A percentile compares a stretch with the other conserved stretches of the same genome.
These are phyloP conservation scores for Pocillopora damicornis DNA, from an alignment of 64 coral and sea anemone species.

Conservation along the genomic window DNA sequence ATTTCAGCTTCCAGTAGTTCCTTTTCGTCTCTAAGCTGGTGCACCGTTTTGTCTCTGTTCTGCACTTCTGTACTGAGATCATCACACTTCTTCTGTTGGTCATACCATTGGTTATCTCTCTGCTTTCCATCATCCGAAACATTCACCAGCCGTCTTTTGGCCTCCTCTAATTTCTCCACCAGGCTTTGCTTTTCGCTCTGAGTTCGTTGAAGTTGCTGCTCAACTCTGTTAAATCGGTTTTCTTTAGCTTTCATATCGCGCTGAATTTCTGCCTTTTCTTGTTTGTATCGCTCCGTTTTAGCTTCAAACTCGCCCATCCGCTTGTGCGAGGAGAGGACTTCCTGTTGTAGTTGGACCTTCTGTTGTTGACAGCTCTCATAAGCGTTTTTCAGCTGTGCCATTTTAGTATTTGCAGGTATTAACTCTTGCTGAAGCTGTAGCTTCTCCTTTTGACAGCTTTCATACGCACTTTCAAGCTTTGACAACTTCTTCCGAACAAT, in stretches of 20 bases:
- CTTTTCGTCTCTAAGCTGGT: conserved; percentile 60
- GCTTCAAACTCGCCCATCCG: conserved; percentile 67
- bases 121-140: conserved; percentile 45
- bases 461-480: conserved; percentile 76
- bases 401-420: conserved; percentile 69
- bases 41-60: conserved; percentile 41
- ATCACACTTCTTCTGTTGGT: conserved; percentile 68
- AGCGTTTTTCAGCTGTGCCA: conserved; percentile 59
- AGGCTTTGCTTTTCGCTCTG: conserved; percentile 58
- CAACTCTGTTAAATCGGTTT: conserved; percentile 51
- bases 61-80: conserved; percentile 44
- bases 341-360: conserved; percentile 63
- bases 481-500: conserved; percentile 55
- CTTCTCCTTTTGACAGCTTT: conserved; percentile 72
- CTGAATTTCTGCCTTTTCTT: conserved; percentile 61
- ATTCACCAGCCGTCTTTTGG: conserved; percentile 35
- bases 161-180: conserved; percentile 58
- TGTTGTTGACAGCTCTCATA: conserved; percentile 68
- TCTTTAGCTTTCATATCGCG: conserved; percentile 57
- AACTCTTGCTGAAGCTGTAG: conserved; percentile 77
- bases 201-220: conserved; percentile 61
- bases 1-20: conserved; percentile 55
- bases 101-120: conserved; percentile 52
- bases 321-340: conserved; percentile 59
- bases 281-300: conserved; percentile 51